Evolutionary conservation across 2,113 vertebrate species (phyloP), one percentile per base, ranked within the genome.

Genomic region (Serilophus lunatus): DNA sequence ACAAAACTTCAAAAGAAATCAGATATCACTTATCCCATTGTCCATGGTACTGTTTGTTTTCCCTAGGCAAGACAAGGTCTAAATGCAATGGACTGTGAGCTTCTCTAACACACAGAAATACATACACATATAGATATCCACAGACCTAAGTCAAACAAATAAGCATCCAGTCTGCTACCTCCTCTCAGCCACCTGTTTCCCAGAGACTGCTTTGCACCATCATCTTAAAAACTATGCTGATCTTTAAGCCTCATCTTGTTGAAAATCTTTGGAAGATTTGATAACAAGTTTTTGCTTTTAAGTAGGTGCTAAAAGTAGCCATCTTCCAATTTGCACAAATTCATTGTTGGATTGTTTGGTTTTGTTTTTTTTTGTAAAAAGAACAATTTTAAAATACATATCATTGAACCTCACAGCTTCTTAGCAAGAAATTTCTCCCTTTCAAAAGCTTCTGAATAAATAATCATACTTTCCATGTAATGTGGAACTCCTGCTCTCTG

Each of bases 401-500:
- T 9, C n/a, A 47, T 14, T 72, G 31, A 13, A 82, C 7, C 17
- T 79, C 36, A 50, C 10, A 85, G 70, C 12, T 77, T 12, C 54
- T 90, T 65, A 79, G n/a, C 0, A 0, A 90, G 72, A 85, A 87
- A 28, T 36, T 68, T 65, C 42, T 88, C 64, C 23, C 33, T 86
- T 93, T 57, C 50, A 44, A 88, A 86, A 85, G 29, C 7, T 57
- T 77, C 40, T 80, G 86, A 59, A 81, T 29, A 75, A 87, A 60
- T 65, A 60, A 49, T 49, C 49, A 44, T 28, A 47, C 22, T 59
- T 90, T 28, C 33, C 59, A 40, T 26, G 29, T 31, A 64, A 90
- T 20, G 61, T 88, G 79, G 68, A 78, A 92, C 88, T 90, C 70
- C 92, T 93, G 86, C 85, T 93, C 92, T 92, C 96, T 95, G 80